Base-by-base conservation (phyloP, 2,797 vertebrate species). In the Acrocephalus scirpaceus region DNA sequence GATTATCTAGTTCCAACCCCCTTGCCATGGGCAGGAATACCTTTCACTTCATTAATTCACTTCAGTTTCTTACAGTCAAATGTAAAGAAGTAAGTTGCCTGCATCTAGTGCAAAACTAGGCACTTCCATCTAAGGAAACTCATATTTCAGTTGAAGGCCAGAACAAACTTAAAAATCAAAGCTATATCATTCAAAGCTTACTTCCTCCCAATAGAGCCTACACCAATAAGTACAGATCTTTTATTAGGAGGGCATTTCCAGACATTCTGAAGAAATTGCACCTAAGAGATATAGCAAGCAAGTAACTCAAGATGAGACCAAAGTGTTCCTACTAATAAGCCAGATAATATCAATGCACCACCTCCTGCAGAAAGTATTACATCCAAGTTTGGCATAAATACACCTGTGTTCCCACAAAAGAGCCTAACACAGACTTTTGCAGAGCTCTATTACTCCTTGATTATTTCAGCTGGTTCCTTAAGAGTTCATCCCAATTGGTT, bases 121-220 rank as follows among this genome's bases (percentile, higher is more conserved):
- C 7, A 75, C 4, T 22, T 54, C 13, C 54, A 65, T 25, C 26
- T 77, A 80, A 50, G 11, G 8, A 80, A 66, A 36, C 2, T 27
- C 45, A 75, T 2, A 15, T 66, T 58, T 57, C 74, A 71, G 2
- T 7, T 44, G 27, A 90, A 19, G 26, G 16, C 19, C 47, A 69
- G n/a, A 85, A 77, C 21, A 89, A 80, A 29, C 17, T 90, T 72
- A 51, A 82, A 81, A 74, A 51, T 29, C 17, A 85, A 75, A 86
- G 34, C 56, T 77, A 32, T 15, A 65, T 34, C 44, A 45, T 53
- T 81, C 27, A 15, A 74, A 11, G 29, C 48, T 93, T 71, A 50
- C 21, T 74, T 80, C 29, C 5, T 71, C 30, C 71, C 16, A 66
- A 11, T 1, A 69, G 1, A 80, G 19, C 19, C 50, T 78, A 42